Base-by-base conservation (phyloP, 2,888 invertebrate species). In the Xylota sylvarum region DNA sequence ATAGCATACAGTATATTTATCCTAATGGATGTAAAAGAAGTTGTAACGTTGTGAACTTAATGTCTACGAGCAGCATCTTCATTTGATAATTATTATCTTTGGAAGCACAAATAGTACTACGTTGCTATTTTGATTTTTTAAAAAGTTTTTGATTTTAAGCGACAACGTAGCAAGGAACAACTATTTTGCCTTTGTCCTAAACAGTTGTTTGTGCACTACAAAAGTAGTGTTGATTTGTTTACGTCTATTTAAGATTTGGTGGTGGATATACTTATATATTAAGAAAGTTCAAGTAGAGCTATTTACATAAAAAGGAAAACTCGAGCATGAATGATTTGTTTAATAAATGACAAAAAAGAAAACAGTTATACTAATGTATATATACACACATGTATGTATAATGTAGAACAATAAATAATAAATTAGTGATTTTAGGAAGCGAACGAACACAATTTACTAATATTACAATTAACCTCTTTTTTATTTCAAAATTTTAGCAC, bases 81-180 rank as follows among this genome's bases (percentile, higher is more conserved):
- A 74, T 58, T 78, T 87, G 87, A 87, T 87, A 83, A 83, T 78
- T 73, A 30, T 82, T 87, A 83, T 87, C 87, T 87, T 87, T 87
- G 87, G 87, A 87, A 83, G 87, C 87, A 83, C 87, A 82, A 83
- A 83, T 64, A 83, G 82, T 74, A 86, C 77, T 82, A 86, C 86
- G 72, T 77, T 86, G 52, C n/a, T 65, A 56, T 64, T 40, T 56
- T 50, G 5, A 19, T 52, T 23, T 30, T 27, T 52, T n/a, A n/a
- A n/a, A 40, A 37, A 23, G 43, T 52, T 32, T 48, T 40, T 52
- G 27, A 48, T 35, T 58, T 46, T 43, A 12, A 46, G 37, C 12
- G 35, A 58, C 78, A 84, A 73, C 78, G 79, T 55, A 83, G 82
- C 65, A 56, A 78, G 58, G 52, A 78, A 70, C 62, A 80, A 79